Base-by-base conservation (phyloP, 1,140 invertebrate species). In the Drosophila yakuba region DNA sequence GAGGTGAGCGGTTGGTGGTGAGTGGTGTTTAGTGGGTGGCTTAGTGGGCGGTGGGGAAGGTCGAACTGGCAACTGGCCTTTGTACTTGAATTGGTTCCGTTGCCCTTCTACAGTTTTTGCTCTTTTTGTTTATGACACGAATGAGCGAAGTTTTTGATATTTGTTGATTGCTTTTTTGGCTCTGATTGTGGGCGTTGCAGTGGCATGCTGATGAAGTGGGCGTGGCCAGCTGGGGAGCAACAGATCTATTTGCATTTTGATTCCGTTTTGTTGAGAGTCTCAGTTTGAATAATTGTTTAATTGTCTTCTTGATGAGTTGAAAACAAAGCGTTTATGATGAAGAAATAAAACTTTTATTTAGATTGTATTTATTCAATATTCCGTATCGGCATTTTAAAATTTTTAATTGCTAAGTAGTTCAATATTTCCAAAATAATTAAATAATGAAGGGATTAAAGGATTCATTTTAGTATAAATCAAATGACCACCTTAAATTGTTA, bases 121-220 rank as follows among this genome's bases (percentile, higher is more conserved):
- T 57, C 56, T 80, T 85, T 79, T 84, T 84, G 80, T 80, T 80
- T 85, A 77, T 76, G 74, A 63, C 74, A 74, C 77, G 74, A 80
- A 85, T 85, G 58, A 85, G 74, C 64, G 71, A 78, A 85, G 82
- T 85, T 85, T 84, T 86, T 85, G 82, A 85, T 85, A 85, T 85
- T 85, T 85, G 82, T 78, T 85, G 82, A 85, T 85, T 85, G 82
- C 82, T 73, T 84, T 66, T 80, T 62, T 54, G 72, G 44, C 79
- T 66, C 41, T 82, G 80, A 82, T 83, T 79, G 75, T 67, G 68
- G 68, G 35, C 44, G 44, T 35, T 15, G 10, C 58, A 56, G 58
- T 52, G 25, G 73, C 35, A 58, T 68, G 57, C 41, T 50, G 64
- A 61, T 69, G 45, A 25, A 56, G 57, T 73, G 58, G 59, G 66